Percentiles rank a stretch among this genome's conserved stretches.
Evolutionary conservation across 1,140 invertebrate species (phyloP).

Genomic region (Tigriopus japonicus): DNA sequence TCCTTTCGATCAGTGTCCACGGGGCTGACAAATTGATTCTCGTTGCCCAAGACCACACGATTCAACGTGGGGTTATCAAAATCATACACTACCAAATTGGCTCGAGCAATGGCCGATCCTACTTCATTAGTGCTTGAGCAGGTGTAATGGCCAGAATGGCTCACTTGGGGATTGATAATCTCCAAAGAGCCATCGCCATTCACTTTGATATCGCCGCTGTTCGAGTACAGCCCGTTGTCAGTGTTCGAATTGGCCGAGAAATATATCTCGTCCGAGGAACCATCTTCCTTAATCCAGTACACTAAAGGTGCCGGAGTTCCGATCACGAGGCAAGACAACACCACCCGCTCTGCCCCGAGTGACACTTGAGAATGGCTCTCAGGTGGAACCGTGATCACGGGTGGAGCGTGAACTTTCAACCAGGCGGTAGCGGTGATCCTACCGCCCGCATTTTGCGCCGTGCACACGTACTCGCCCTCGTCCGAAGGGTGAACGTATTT

Average conservation of each 20-base stretch:
- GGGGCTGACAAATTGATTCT: not conserved
- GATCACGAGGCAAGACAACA: constrained; percentile 4
- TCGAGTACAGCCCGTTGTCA: not conserved
- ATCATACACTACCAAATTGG: constrained; percentile 13
- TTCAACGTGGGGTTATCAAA: not conserved
- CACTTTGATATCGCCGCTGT: not conserved
- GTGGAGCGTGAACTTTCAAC: not conserved
- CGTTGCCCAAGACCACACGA: not conserved
- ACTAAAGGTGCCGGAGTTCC: constrained; percentile 4
- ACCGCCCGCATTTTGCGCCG: constrained; percentile 3
- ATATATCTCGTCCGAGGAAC: not conserved
- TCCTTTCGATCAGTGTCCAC: not conserved
- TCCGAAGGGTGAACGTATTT: constrained; percentile 4
- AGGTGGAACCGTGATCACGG: constrained; percentile 11
- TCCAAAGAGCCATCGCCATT: not conserved
- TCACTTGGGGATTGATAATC: not conserved
- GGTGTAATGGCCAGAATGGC: constrained; percentile 4
- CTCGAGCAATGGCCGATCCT: constrained; percentile 1
- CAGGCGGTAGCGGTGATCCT: not conserved
- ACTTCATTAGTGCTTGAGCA: constrained; percentile 8
- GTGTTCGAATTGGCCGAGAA: not conserved
- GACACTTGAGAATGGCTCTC: not conserved
- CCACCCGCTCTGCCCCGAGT: not conserved
- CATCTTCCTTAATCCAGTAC: constrained; percentile 8
- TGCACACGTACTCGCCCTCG: constrained; percentile 5